Evolutionary conservation across 2,888 invertebrate genomes (phyloP), one percentile per base, ranked within the genome.

Genomic region (Salpingus planirostris): DNA sequence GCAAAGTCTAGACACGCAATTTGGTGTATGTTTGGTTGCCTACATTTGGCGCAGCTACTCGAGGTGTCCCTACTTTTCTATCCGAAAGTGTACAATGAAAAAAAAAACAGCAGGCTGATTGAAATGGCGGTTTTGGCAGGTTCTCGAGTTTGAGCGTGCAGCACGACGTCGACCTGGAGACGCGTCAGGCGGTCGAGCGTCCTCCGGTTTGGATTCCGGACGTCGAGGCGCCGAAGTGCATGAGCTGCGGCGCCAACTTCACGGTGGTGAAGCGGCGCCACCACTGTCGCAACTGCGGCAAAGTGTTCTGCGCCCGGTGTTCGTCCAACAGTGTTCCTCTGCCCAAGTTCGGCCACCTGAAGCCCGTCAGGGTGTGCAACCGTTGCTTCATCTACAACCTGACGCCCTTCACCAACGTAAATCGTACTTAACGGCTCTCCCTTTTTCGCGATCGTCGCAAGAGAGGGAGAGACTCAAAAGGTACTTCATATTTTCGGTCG

Each of bases 261-360:
- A 97, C 93, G 2, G 88, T 97, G 43, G 88, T 98, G 50, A 78
- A 96, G 22, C 76, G 97, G 11, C 70, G 97, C 6, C 97, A 98
- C 63, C 97, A 97, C 65, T 97, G 97, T 62, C 72, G 97, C 49
- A 95, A 95, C 65, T 98, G 96, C 67, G 96, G 96, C 63, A 80
- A 90, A 73, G 91, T 95, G 23, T 95, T 93, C 65, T 96, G 95
- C 66, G 85, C 88, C 1, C 80, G 88, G 25, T 96, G 95, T 68
- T 93, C 93, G 47, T 83, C 88, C 27, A 89, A 92, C 62, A 87
- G 85, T 42, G 87, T 92, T 34, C 91, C 95, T 13, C 68, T 96
- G 49, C 93, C 93, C 7, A 86, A 89, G 57, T 95, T 80, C 65
- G 95, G 95, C 1, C 86, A 92, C 55, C 69, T 80, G 47, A 92